Percentiles rank a stretch among this genome's conserved stretches.
Evolutionary conservation across 2,888 invertebrate genomes (phyloP).

Genomic region (Limnephilus auricula): DNA sequence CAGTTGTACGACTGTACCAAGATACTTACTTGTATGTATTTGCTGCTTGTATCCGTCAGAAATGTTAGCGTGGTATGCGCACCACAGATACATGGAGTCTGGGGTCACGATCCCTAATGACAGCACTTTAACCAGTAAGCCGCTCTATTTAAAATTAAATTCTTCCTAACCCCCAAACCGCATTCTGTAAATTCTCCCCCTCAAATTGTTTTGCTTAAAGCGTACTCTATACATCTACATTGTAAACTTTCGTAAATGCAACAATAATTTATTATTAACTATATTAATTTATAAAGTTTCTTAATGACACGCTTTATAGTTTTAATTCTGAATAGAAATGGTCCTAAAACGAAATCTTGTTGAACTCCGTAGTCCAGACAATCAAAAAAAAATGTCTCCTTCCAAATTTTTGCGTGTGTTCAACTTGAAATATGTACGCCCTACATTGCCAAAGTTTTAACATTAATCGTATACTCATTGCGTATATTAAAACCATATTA

Average conservation of each 20-base stretch:
- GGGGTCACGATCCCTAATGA: background rate
- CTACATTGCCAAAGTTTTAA: background rate
- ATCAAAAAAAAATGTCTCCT: background rate
- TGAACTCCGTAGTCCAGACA: background rate
- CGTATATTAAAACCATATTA: slow-evolving; percentile 24
- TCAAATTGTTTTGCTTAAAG: background rate
- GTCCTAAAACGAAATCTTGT: background rate
- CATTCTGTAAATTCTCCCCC: background rate
- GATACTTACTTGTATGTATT: background rate
- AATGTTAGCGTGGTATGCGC: background rate
- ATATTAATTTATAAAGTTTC: background rate
- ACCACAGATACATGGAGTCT: background rate
- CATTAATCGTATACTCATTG: background rate
- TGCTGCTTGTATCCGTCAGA: background rate
- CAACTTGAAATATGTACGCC: background rate
- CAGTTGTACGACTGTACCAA: background rate
- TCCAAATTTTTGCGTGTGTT: background rate
- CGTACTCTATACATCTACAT: background rate
- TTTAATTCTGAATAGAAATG: background rate
- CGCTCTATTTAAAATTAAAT: background rate
- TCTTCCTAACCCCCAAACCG: background rate
- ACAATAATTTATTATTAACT: no score
- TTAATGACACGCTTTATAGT: background rate
- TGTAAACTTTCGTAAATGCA: no score
- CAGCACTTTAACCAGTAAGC: background rate